Percentiles rank a stretch among this genome's conserved stretches.
These are phyloP conservation scores for Eurosta solidaginis DNA, from an alignment of 1,140 invertebrate genomes.

Conservation along the genomic window DNA sequence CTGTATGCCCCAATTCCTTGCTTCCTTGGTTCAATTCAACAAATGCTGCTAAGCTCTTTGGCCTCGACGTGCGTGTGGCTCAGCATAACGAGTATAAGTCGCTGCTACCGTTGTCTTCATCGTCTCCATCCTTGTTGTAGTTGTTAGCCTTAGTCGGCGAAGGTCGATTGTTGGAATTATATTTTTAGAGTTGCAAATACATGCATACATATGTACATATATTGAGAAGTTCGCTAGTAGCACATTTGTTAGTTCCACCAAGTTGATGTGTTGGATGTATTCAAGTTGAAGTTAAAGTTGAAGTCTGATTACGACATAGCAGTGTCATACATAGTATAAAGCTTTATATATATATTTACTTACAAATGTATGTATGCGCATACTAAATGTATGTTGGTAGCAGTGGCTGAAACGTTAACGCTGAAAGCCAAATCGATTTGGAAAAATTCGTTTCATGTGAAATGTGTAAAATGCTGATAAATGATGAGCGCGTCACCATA, in stretches of 20 bases:
- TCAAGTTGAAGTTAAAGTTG: background rate
- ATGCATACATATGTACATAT: too few species aligned
- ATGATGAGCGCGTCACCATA: constrained; percentile 17
- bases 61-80: background rate
- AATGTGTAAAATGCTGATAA: constrained; percentile 32
- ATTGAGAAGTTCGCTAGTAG: background rate
- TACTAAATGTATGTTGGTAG: background rate
- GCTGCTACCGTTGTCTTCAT: background rate
- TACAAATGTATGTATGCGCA: background rate
- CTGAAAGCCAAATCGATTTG: constrained; percentile 29
- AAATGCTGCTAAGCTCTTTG: background rate
- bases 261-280: background rate
- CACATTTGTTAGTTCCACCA: background rate
- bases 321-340: too few species aligned
- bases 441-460: constrained; percentile 32
- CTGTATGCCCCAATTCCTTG: constrained; percentile 2
- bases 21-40: background rate
- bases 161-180: background rate
- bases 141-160: background rate
- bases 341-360: too few species aligned
- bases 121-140: too few species aligned
- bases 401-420: constrained; percentile 13
- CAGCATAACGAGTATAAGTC: background rate
- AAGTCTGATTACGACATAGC: background rate
- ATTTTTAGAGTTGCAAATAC: background rate